phyloP scores from a whole-genome alignment of 2,797 vertebrate genomes.

The Microhierax caerulescens region DNA sequence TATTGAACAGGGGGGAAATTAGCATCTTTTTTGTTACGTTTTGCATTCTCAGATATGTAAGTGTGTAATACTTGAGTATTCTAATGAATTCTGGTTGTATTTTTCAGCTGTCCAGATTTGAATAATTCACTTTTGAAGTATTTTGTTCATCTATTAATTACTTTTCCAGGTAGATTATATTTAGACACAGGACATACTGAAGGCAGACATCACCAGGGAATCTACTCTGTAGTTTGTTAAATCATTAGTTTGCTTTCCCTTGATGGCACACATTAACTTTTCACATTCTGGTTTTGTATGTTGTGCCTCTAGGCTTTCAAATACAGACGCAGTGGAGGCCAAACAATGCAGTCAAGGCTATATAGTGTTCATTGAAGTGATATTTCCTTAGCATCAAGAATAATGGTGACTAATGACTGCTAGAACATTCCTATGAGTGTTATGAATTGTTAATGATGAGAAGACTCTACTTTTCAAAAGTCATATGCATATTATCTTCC shows the following conservation, averaged over 20 bases:
- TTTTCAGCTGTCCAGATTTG: neutral
- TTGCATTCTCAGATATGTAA: neutral
- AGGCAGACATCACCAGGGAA: neutral
- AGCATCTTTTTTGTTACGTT: neutral
- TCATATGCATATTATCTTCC: neutral
- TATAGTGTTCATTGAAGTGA: neutral
- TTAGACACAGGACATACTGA: neutral
- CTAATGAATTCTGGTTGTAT: neutral
- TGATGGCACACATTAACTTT: neutral
- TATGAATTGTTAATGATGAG: neutral
- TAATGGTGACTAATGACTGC: neutral
- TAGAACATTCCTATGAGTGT: neutral
- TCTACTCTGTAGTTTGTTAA: neutral
- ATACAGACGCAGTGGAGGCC: rapidly evolving
- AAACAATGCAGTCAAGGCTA: rapidly evolving
- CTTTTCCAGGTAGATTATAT: neutral
- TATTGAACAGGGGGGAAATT: neutral
- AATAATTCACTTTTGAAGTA: neutral
- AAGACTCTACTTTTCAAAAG: neutral
- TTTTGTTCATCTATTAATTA: neutral
- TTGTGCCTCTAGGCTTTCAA: neutral
- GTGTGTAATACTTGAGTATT: neutral
- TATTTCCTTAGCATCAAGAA: neutral
- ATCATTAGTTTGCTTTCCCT: neutral
- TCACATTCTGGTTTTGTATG: neutral